phyloP scores from a whole-genome alignment of 2,888 invertebrate species.

The Ypsolopha scabrella region DNA sequence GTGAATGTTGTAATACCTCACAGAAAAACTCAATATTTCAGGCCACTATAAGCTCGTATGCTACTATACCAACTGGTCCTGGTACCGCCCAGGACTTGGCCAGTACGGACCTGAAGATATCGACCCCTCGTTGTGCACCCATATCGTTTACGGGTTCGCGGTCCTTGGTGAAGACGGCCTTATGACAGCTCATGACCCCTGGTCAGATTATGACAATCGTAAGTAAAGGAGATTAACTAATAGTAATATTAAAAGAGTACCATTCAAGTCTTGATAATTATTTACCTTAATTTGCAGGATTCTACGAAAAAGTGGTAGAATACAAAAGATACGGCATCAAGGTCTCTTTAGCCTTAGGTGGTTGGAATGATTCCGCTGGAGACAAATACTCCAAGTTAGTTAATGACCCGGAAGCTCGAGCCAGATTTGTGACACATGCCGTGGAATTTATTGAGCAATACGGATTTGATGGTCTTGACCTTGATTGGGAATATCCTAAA shows the following conservation, averaged over 20 bases:
- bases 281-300: slow-evolving; percentile 54
- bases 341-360: slow-evolving; percentile 90
- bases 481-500: slow-evolving; percentile 96
- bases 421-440: slow-evolving; percentile 80
- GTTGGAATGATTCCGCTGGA: slow-evolving; percentile 94
- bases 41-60: slow-evolving; percentile 87
- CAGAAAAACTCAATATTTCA: slow-evolving; percentile 29
- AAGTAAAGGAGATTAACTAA: slow-evolving; percentile 26
- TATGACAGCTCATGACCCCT: slow-evolving; percentile 86
- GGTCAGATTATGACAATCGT: slow-evolving; percentile 92
- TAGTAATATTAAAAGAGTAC: no score
- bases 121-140: slow-evolving; percentile 89
- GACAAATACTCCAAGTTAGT: slow-evolving; percentile 91
- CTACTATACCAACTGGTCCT: slow-evolving; percentile 95
- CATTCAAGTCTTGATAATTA: no score
- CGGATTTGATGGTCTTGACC: slow-evolving; percentile 92
- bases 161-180: slow-evolving; percentile 87
- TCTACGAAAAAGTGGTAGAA: slow-evolving; percentile 86
- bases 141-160: slow-evolving; percentile 93
- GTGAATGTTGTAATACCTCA: no score
- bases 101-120: slow-evolving; percentile 89
- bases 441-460: slow-evolving; percentile 83
- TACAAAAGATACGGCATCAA: slow-evolving; percentile 85
- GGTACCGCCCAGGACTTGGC: slow-evolving; percentile 86
- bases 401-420: slow-evolving; percentile 78